Percentiles rank a stretch among this genome's conserved stretches.
These are phyloP conservation scores for Dicyrtoma fusca DNA, from an alignment of 2,888 invertebrate species.

Conservation along the genomic window DNA sequence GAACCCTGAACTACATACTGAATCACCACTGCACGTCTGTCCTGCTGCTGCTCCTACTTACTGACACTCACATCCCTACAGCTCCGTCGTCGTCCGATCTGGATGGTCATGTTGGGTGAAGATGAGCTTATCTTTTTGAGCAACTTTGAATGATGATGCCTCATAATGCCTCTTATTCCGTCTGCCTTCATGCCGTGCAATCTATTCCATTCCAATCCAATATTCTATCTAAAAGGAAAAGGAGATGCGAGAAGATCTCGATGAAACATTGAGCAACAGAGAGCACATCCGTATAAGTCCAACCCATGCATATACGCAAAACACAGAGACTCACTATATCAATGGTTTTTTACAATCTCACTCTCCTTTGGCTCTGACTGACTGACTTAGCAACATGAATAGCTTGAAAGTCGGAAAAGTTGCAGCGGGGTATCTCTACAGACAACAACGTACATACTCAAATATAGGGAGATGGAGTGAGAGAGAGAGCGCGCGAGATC, in stretches of 20 bases:
- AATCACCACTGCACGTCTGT: not conserved
- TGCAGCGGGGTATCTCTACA: slow-evolving; percentile 18
- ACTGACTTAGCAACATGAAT: slow-evolving; percentile 22
- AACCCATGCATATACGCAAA: not conserved
- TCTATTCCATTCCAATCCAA: too few species aligned
- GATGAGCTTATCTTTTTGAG: slow-evolving; percentile 33
- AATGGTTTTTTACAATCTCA: slow-evolving; percentile 18
- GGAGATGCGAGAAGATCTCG: slow-evolving; percentile 22
- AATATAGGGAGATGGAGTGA: not conserved
- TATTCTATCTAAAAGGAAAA: slow-evolving; percentile 2
- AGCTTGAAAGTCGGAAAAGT: slow-evolving; percentile 33
- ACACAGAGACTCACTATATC: slow-evolving; percentile 1
- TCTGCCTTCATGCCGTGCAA: not conserved
- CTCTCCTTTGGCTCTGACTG: not conserved
- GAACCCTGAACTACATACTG: too few species aligned
- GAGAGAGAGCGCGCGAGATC: slow-evolving; percentile 11
- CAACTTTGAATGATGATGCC: slow-evolving; percentile 32
- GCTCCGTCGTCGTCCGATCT: slow-evolving; percentile 17
- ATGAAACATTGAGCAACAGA: slow-evolving; percentile 25
- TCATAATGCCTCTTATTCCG: slow-evolving; percentile 7
- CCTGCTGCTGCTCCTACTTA: not conserved
- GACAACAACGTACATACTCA: not conserved
- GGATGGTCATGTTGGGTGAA: slow-evolving; percentile 25
- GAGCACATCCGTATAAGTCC: not conserved
- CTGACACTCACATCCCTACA: slow-evolving; percentile 15